Percentiles rank a stretch among this genome's conserved stretches.
Conservation (phyloP, 1,140 invertebrate species). For the Adoxophyes honmai region DNA sequence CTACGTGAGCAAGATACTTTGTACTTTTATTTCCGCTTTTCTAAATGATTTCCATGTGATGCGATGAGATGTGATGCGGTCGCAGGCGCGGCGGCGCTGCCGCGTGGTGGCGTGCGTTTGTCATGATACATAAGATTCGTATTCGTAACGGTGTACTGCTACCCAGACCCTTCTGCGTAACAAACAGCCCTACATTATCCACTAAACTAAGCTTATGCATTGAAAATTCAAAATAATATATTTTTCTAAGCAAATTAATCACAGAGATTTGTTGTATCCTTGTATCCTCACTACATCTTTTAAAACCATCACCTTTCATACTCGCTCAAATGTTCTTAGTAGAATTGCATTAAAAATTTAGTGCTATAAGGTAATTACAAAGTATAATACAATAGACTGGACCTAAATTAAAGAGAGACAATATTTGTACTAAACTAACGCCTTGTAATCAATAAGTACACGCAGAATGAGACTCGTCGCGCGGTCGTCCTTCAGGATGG, state of each 20-base stretch:
- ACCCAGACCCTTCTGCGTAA: conserved; percentile 21
- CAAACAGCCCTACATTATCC: conserved; percentile 23
- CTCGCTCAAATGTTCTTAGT: conserved; percentile 46
- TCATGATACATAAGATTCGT: conserved; percentile 38
- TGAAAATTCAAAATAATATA: conserved; percentile 46
- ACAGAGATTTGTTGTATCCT: conserved; percentile 66
- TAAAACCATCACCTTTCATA: conserved; percentile 47
- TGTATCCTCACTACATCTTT: conserved; percentile 30
- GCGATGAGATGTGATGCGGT: conserved; percentile 13
- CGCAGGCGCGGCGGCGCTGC: conserved; percentile 40
- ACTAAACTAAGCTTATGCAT: conserved; percentile 45
- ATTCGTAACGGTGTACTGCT: conserved; percentile 17
- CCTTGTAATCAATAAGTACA: conserved; percentile 66
- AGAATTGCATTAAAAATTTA: conserved; percentile 44
- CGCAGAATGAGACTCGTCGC: conserved; percentile 60
- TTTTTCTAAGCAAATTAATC: conserved; percentile 67
- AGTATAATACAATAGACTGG: conserved; percentile 70
- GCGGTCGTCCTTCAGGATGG: conserved; percentile 39
- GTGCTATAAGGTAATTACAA: conserved; percentile 38
- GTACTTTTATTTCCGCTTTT: conserved; percentile 47
- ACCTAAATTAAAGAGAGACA: conserved; percentile 69
- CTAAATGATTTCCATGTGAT: conserved; percentile 8
- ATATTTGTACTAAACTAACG: conserved; percentile 65
- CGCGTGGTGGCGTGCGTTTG: conserved; percentile 50
- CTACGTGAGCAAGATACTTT: conserved; percentile 71